phyloP scores from a whole-genome alignment of 2,888 invertebrate genomes.

The Ligdia adustata region DNA sequence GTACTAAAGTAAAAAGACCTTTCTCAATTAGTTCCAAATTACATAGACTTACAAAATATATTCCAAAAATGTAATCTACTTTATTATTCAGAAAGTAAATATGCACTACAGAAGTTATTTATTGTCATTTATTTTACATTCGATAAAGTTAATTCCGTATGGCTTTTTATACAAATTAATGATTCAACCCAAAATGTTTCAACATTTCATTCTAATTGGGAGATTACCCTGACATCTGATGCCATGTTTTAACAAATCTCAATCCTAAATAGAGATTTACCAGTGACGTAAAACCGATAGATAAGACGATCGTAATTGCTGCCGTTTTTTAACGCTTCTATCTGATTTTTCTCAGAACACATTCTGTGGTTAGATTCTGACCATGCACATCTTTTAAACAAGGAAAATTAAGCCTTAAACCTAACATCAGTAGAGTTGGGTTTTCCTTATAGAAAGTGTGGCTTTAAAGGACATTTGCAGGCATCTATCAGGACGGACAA shows the following conservation, averaged over 20 bases:
- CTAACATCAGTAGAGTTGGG: conserved; percentile 28
- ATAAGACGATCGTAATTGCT: conserved; percentile 77
- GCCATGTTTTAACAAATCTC: conserved; percentile 58
- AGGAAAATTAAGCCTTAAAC: conserved; percentile 40
- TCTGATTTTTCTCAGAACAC: conserved; percentile 70
- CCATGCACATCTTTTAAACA: conserved; percentile 42
- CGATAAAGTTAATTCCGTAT: too few relatives aligned
- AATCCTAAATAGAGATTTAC: conserved; percentile 41
- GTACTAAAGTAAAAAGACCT: too few relatives aligned
- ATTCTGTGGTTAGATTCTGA: conserved; percentile 49
- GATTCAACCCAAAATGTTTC: conserved; percentile 36
- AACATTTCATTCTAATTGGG: conserved; percentile 71
- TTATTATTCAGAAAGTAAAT: too few relatives aligned
- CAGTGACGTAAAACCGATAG: conserved; percentile 49
- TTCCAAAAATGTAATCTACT: too few relatives aligned
- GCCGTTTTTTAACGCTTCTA: conserved; percentile 78
- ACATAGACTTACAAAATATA: too few relatives aligned
- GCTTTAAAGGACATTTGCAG: conserved; percentile 49
- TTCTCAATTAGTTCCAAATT: too few relatives aligned
- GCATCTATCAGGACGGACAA: conserved; percentile 80
- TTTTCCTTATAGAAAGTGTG: conserved; percentile 27
- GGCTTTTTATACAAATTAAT: conserved; percentile 38
- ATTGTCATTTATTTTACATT: too few relatives aligned
- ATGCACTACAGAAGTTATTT: too few relatives aligned
- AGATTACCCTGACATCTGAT: conserved; percentile 67